Conservation (phyloP, 2,113 vertebrate species). For the Heterocephalus glaber region DNA sequence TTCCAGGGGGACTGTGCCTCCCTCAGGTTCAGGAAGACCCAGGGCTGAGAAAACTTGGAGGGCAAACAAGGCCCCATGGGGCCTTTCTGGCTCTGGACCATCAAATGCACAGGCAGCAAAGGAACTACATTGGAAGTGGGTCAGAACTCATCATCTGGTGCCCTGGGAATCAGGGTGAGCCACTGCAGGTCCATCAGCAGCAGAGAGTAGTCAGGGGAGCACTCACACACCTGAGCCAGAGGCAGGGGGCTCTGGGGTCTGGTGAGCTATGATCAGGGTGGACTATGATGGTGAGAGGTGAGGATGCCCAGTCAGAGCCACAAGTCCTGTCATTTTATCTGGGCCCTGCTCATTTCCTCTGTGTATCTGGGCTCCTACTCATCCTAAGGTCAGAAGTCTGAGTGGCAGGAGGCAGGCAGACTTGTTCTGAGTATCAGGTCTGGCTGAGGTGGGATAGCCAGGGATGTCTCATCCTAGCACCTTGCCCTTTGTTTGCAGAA, state of each 20-base stretch:
- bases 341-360: background rate
- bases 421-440: background rate
- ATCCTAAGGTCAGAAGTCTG: background rate
- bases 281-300: no score
- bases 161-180: background rate
- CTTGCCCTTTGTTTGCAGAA: background rate
- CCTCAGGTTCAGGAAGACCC: background rate
- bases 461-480: background rate
- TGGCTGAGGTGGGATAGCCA: background rate
- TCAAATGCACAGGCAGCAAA: constrained; percentile 26
- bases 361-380: background rate
- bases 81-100: background rate
- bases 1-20: background rate
- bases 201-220: background rate
- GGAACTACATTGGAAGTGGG: background rate
- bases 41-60: background rate
- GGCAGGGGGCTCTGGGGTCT: background rate
- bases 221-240: background rate
- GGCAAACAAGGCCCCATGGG: background rate
- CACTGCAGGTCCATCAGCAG: background rate
- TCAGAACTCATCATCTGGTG: background rate
- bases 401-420: background rate
- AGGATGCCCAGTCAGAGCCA: background rate
- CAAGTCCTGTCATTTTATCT: background rate
- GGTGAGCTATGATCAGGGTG: background rate